phyloP scores from a whole-genome alignment of 1,140 invertebrate species.

The Riptortus pedestris region DNA sequence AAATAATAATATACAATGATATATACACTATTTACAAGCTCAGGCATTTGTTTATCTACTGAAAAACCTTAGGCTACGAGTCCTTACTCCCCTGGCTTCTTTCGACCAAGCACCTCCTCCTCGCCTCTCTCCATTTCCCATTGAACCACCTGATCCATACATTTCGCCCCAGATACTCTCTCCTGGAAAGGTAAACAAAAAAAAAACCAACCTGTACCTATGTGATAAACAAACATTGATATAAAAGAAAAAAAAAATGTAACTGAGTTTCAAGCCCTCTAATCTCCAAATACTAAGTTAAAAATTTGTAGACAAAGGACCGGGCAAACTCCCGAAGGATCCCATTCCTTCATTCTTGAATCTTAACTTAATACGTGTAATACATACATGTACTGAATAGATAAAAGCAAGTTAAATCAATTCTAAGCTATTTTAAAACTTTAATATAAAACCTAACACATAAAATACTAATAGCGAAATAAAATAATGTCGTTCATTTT shows the following conservation, averaged over 20 bases:
- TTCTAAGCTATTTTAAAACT: too few species aligned
- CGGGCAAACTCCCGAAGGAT: not conserved
- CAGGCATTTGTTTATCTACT: not conserved
- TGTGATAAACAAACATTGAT: not conserved
- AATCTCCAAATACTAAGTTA: too few species aligned
- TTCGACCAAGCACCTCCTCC: slow-evolving; percentile 1
- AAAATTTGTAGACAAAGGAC: not conserved
- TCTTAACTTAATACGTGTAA: not conserved
- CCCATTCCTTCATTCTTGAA: not conserved
- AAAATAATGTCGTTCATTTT: too few species aligned
- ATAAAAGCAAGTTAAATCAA: too few species aligned
- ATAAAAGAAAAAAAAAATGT: not conserved
- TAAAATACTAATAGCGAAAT: too few species aligned
- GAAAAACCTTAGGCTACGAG: slow-evolving; percentile 1
- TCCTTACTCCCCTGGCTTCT: not conserved
- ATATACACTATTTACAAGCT: too few species aligned
- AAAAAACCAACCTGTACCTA: not conserved
- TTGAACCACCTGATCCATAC: not conserved
- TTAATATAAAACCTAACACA: too few species aligned
- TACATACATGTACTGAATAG: too few species aligned
- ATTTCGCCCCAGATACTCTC: slow-evolving; percentile 7
- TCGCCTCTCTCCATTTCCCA: not conserved
- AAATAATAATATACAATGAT: too few species aligned
- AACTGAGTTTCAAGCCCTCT: too few species aligned
- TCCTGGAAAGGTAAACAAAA: not conserved